These are phyloP conservation scores for Fistularia tabacaria DNA, from an alignment of 2,797 vertebrate species.

Conservation along the genomic window DNA sequence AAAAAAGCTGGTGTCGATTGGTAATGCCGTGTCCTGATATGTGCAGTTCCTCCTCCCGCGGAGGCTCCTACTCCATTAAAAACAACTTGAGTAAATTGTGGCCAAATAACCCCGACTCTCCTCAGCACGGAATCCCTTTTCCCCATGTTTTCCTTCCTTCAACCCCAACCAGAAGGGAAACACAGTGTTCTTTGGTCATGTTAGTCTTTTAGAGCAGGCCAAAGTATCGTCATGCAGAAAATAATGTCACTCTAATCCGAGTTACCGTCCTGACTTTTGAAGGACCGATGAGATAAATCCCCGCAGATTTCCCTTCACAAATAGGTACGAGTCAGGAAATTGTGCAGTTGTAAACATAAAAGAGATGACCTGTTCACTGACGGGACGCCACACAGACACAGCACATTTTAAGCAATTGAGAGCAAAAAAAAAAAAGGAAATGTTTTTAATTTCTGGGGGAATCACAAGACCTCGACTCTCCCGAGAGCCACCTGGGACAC, in stretches of 20 bases:
- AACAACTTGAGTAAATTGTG: slow-evolving; percentile 1
- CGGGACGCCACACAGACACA: slow-evolving; percentile 26
- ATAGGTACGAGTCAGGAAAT: slow-evolving; percentile 5
- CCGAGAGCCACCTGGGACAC: no score
- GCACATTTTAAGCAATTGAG: slow-evolving; percentile 1
- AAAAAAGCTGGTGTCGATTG: no score
- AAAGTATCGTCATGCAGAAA: slow-evolving; percentile 38
- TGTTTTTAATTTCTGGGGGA: slow-evolving; percentile 9
- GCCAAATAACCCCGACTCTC: slow-evolving; percentile 18
- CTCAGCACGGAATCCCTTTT: slow-evolving; percentile 38
- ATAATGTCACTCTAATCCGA: slow-evolving; percentile 17
- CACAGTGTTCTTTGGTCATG: slow-evolving; percentile 78
- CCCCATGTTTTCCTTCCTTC: slow-evolving; percentile 26
- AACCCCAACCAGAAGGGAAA: slow-evolving; percentile 45
- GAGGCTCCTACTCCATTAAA: no score
- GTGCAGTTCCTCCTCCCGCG: slow-evolving; percentile 5
- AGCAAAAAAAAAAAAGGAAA: slow-evolving; percentile 3
- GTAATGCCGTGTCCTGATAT: slow-evolving; percentile 24
- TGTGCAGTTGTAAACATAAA: slow-evolving; percentile 12
- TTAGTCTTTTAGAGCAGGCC: slow-evolving; percentile 44
- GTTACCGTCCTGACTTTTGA: slow-evolving; percentile 27
- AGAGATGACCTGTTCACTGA: slow-evolving; percentile 11
- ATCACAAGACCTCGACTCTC: slow-evolving; percentile 10
- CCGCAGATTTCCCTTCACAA: no score
- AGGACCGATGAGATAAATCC: slow-evolving; percentile 17